Conservation (phyloP, 2,888 invertebrate species). For the Xestia xanthographa region DNA sequence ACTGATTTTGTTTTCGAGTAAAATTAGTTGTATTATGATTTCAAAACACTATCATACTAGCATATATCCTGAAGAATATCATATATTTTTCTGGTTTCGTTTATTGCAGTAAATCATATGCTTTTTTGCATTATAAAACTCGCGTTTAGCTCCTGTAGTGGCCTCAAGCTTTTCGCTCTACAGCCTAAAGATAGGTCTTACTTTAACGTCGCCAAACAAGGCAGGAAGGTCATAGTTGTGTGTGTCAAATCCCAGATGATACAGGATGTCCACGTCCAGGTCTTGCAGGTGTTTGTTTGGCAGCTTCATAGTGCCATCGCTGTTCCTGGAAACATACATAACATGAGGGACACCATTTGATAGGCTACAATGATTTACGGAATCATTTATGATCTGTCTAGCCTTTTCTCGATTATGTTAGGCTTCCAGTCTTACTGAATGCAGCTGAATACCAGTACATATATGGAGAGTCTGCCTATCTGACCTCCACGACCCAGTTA, state of each 20-base stretch:
- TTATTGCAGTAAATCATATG: no score
- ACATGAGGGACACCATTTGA: not conserved
- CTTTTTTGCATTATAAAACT: no score
- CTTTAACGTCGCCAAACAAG: conserved; percentile 93
- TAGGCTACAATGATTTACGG: not conserved
- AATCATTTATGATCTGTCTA: not conserved
- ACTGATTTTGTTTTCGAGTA: no score
- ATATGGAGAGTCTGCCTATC: not conserved
- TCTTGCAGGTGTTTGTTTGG: conserved; percentile 86
- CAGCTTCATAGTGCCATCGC: conserved; percentile 84
- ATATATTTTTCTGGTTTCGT: no score
- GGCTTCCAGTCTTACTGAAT: not conserved
- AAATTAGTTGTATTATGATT: no score
- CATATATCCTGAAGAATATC: no score
- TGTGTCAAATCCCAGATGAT: conserved; percentile 91
- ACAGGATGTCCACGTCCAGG: conserved; percentile 87
- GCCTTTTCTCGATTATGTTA: not conserved
- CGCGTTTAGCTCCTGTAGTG: no score
- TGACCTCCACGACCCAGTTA: not conserved
- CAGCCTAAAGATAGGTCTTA: conserved; percentile 66
- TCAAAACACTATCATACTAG: no score
- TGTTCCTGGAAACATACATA: conserved; percentile 71
- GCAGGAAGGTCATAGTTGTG: conserved; percentile 88
- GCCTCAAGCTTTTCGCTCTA: not conserved
- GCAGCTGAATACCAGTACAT: not conserved